A percentile compares a stretch with the other conserved stretches of the same genome.
Conservation (phyloP, 2,113 vertebrate genomes). For the human region DNA sequence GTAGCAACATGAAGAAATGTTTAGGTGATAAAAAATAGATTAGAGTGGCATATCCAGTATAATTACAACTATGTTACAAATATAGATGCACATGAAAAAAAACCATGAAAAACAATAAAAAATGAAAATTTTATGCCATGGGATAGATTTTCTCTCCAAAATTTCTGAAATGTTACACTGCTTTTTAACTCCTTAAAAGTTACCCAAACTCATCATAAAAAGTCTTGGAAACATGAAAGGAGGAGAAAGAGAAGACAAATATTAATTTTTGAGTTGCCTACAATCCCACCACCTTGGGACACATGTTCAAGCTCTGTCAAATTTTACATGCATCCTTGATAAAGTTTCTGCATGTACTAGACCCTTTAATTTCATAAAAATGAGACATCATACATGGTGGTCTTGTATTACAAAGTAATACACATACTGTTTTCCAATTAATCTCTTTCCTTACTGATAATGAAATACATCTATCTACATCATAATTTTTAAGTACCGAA, state of each 20-base stretch:
- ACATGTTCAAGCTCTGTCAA: not conserved
- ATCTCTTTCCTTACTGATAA: not conserved
- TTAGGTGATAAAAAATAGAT: not conserved
- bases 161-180: not conserved
- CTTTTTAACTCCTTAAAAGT: not conserved
- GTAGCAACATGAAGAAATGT: not conserved
- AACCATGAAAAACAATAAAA: not conserved
- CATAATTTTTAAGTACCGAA: not conserved
- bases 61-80: not conserved
- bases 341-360: not conserved
- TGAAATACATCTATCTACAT: not conserved
- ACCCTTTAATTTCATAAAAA: not conserved
- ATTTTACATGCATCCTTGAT: not conserved
- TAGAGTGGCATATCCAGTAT: not conserved
- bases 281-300: not conserved
- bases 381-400: not conserved
- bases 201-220: conserved; percentile 30
- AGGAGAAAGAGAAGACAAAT: not conserved
- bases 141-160: not conserved
- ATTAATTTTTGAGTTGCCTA: not conserved
- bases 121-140: not conserved
- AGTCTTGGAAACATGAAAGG: not conserved
- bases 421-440: not conserved
- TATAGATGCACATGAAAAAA: not conserved
- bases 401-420: not conserved